Evolutionary conservation across 2,888 invertebrate species (phyloP).

Genomic region (Andrena hattorfiana): DNA sequence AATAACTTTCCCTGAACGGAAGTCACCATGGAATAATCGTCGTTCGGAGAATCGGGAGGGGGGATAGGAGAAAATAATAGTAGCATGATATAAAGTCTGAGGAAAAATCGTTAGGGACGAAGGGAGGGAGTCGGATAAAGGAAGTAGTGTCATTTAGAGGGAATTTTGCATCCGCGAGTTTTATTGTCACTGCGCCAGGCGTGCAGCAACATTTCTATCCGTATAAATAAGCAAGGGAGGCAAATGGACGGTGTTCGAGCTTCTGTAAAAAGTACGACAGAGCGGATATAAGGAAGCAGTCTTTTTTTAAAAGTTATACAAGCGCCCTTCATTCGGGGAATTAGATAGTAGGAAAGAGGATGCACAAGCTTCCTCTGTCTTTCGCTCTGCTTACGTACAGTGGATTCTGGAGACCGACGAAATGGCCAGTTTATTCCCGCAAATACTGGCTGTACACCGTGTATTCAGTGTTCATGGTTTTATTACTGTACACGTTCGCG

Average conservation of each 20-base stretch:
- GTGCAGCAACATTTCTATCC: background rate
- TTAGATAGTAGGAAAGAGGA: slow-evolving; percentile 14
- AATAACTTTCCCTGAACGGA: background rate
- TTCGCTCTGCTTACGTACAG: slow-evolving; percentile 57
- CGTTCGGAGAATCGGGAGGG: background rate
- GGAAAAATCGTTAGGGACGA: background rate
- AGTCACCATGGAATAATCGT: slow-evolving; percentile 10
- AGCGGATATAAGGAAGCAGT: no score
- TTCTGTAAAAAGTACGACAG: background rate
- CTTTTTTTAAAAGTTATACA: no score
- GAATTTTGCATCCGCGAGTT: background rate
- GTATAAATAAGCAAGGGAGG: background rate
- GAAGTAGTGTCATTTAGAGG: background rate
- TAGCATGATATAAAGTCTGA: background rate
- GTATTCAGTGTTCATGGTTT: slow-evolving; percentile 57
- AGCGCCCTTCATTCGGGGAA: background rate
- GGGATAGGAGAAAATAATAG: background rate
- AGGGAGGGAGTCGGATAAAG: background rate
- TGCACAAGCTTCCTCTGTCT: slow-evolving; percentile 58
- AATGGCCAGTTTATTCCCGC: slow-evolving; percentile 41
- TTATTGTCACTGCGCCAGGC: background rate
- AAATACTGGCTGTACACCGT: slow-evolving; percentile 55
- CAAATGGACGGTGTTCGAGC: background rate
- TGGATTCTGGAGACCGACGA: slow-evolving; percentile 63
- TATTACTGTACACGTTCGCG: slow-evolving; percentile 40